These are phyloP conservation scores for Hylomyscus alleni DNA, from an alignment of 2,797 vertebrate species.

Conservation along the genomic window DNA sequence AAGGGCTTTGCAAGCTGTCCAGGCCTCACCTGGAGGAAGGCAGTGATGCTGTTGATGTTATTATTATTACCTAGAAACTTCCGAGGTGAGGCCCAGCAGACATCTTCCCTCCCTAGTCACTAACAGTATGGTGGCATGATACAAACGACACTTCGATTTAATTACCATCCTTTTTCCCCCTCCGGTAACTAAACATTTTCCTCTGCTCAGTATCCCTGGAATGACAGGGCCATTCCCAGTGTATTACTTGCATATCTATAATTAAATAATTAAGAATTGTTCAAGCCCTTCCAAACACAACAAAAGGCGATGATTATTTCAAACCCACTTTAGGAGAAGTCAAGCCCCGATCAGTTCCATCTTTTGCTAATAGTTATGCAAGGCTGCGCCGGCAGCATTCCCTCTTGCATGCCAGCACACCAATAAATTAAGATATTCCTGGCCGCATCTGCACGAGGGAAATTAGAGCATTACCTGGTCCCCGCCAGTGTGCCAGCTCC, in stretches of 20 bases:
- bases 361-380: constrained; percentile 92
- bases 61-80: background rate
- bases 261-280: constrained; percentile 92
- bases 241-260: constrained; percentile 90
- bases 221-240: constrained; percentile 90
- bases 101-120: constrained; percentile 80
- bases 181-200: constrained; percentile 91
- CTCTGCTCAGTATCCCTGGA: constrained; percentile 90
- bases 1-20: background rate
- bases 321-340: constrained; percentile 90
- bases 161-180: constrained; percentile 87
- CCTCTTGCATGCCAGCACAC: constrained; percentile 93
- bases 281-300: constrained; percentile 91
- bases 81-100: constrained; percentile 68
- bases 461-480: constrained; percentile 95
- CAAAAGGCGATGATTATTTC: constrained; percentile 90
- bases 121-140: constrained; percentile 81
- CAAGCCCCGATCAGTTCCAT: constrained; percentile 90
- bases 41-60: rapidly evolving
- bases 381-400: constrained; percentile 91
- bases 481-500: constrained; percentile 93
- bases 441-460: constrained; percentile 94
- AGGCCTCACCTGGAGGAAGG: background rate
- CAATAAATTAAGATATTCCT: constrained; percentile 96
- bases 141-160: constrained; percentile 88